A percentile compares a stretch with the other conserved stretches of the same genome.
These are phyloP conservation scores for Bugulina stolonifera DNA, from an alignment of 2,888 invertebrate species.

Conservation along the genomic window DNA sequence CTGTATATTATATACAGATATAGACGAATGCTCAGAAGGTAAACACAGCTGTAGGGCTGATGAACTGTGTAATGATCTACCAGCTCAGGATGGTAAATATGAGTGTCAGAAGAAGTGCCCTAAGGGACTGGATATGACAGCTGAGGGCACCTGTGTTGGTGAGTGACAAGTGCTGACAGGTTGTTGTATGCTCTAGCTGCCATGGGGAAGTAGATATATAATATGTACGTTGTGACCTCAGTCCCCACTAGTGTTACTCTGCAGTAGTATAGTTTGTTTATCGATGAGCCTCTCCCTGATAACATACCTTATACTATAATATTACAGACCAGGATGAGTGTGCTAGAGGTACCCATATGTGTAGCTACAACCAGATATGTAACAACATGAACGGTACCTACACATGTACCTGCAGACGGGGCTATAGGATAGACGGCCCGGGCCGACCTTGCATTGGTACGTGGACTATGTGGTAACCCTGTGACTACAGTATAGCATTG, in stretches of 20 bases:
- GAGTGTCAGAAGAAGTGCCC: slow-evolving; percentile 45
- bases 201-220: no score
- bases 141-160: slow-evolving; percentile 52
- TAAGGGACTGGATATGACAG: slow-evolving; percentile 42
- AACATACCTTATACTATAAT: no score
- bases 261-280: no score
- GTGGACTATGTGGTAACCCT: no score
- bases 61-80: slow-evolving; percentile 34
- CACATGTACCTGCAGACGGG: slow-evolving; percentile 46
- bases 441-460: slow-evolving; percentile 50
- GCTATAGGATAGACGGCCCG: slow-evolving; percentile 46
- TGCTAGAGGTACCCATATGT: slow-evolving; percentile 35
- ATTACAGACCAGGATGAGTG: slow-evolving; percentile 53
- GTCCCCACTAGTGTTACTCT: no score
- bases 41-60: slow-evolving; percentile 66
- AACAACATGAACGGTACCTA: slow-evolving; percentile 50
- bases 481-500: no score
- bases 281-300: no score
- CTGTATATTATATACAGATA: slow-evolving; percentile 41
- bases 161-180: slow-evolving; percentile 27
- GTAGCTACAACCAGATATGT: slow-evolving; percentile 50
- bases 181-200: not conserved
- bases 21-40: slow-evolving; percentile 40
- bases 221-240: no score
- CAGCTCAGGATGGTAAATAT: slow-evolving; percentile 9